A percentile compares a stretch with the other conserved stretches of the same genome.
These are phyloP conservation scores for Bubo bubo DNA, from an alignment of 2,113 vertebrate genomes.

Conservation along the genomic window DNA sequence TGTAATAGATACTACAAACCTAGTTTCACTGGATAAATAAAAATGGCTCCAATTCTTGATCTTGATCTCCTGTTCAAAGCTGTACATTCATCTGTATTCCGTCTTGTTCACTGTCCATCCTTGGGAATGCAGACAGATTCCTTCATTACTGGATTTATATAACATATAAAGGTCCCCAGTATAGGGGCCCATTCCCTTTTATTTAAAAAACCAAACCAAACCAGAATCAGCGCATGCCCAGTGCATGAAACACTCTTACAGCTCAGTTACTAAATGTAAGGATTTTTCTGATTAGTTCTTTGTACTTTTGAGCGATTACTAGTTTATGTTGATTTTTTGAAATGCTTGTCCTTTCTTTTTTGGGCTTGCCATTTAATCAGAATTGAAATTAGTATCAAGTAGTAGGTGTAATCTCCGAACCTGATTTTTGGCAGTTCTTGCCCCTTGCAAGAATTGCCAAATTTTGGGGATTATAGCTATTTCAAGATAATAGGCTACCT, in stretches of 20 bases:
- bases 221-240: neutral
- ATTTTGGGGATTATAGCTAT: neutral
- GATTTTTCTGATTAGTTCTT: neutral
- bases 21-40: neutral
- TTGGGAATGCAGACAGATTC: neutral
- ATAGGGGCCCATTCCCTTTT: neutral
- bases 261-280: neutral
- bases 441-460: neutral
- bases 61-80: neutral
- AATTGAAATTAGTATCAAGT: neutral
- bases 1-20: neutral
- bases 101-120: neutral
- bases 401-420: neutral
- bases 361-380: neutral
- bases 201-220: neutral
- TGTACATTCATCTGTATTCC: neutral
- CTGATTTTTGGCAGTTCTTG: neutral
- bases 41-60: neutral
- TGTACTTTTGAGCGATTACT: neutral
- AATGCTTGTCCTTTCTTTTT: neutral
- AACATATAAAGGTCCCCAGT: neutral
- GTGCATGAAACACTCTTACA: neutral
- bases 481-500: neutral
- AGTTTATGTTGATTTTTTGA: neutral
- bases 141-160: neutral